These are phyloP conservation scores for Dendrocincla fuliginosa DNA, from an alignment of 2,797 vertebrate genomes.

Conservation along the genomic window DNA sequence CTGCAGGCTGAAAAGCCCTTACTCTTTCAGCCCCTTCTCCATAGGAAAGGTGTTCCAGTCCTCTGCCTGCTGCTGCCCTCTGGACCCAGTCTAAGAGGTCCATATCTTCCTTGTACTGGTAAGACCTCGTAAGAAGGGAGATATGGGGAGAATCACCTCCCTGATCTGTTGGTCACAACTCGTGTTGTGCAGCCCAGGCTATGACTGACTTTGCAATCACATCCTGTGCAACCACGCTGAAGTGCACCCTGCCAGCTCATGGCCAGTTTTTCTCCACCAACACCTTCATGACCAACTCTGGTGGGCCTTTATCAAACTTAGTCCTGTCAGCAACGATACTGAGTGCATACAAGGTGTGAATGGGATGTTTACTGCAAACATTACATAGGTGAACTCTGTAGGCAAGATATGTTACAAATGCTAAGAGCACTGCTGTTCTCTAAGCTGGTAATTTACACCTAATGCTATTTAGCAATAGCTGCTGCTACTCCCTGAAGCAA, in stretches of 20 bases:
- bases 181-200: neutral
- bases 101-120: neutral
- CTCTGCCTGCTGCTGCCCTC: neutral
- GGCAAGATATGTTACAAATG: neutral
- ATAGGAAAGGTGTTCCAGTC: neutral
- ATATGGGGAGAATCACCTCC: neutral
- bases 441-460: neutral
- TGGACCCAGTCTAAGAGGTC: neutral
- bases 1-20: neutral
- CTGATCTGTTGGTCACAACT: neutral
- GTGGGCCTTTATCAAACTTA: neutral
- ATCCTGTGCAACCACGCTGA: neutral
- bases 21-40: neutral
- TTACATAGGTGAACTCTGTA: neutral
- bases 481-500: neutral
- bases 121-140: neutral
- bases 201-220: neutral
- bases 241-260: accelerated
- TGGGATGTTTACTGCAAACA: neutral
- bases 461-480: neutral
- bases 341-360: neutral
- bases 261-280: neutral
- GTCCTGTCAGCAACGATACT: neutral
- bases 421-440: neutral
- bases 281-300: neutral